Conservation (phyloP, 2,113 vertebrate species). For the Lanius ludovicianus region DNA sequence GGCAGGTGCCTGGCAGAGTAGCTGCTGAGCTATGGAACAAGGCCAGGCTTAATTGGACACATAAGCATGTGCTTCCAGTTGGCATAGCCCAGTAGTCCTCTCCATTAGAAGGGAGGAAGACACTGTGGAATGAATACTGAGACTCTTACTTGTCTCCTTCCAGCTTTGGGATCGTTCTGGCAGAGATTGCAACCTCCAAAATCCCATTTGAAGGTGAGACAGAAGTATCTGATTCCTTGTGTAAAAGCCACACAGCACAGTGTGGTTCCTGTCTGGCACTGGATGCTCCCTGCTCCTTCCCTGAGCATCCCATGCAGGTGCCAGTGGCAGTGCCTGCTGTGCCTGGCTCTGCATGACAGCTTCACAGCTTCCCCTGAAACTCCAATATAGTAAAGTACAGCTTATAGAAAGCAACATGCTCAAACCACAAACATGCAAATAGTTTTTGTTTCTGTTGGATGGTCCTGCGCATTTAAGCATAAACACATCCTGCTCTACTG, state of each 20-base stretch:
- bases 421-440: background rate
- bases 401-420: background rate
- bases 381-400: background rate
- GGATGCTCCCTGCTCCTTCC: background rate
- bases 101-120: background rate
- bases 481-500: background rate
- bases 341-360: background rate
- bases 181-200: constrained; percentile 82
- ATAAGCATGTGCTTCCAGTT: background rate
- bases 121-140: background rate
- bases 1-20: background rate
- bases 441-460: background rate
- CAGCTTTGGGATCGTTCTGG: constrained; percentile 89
- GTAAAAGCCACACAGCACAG: rapidly evolving
- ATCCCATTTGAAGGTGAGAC: constrained; percentile 82
- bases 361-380: background rate
- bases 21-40: background rate
- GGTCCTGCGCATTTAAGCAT: background rate
- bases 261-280: rapidly evolving
- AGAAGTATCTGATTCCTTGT: rapidly evolving
- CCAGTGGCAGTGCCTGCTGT: background rate
- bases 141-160: constrained; percentile 44
- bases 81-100: background rate
- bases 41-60: background rate
- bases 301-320: background rate